These are phyloP conservation scores for Prunella himalayana DNA, from an alignment of 2,113 vertebrate genomes.

Conservation along the genomic window DNA sequence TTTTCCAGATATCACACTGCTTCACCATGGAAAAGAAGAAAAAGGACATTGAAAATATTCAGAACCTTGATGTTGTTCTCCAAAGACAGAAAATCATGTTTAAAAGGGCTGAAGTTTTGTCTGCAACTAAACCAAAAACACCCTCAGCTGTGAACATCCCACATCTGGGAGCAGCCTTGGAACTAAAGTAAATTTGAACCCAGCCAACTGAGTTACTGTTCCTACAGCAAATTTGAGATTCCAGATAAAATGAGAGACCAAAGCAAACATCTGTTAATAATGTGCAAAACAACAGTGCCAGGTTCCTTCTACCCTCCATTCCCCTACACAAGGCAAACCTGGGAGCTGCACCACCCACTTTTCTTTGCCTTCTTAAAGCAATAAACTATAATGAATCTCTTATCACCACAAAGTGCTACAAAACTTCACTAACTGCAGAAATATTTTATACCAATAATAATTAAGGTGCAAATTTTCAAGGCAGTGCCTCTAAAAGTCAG, in stretches of 20 bases:
- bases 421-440: background rate
- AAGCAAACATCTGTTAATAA: background rate
- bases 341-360: background rate
- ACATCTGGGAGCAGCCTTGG: background rate
- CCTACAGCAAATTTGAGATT: background rate
- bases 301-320: background rate
- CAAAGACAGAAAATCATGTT: background rate
- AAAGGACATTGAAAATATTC: background rate
- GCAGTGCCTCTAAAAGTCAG: background rate
- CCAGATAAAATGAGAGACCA: background rate
- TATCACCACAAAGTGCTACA: background rate
- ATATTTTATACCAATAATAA: background rate
- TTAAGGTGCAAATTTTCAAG: background rate
- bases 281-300: accelerated
- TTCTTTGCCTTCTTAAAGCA: background rate
- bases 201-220: background rate
- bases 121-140: background rate
- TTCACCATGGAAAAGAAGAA: accelerated
- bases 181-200: background rate
- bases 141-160: background rate
- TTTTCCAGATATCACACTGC: background rate
- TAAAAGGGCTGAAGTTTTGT: background rate
- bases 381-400: background rate
- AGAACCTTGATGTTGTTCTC: background rate
- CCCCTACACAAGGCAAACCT: background rate